Percentiles rank a stretch among this genome's conserved stretches.
Conservation (phyloP, 2,113 vertebrate species). For the Myotis davidii region DNA sequence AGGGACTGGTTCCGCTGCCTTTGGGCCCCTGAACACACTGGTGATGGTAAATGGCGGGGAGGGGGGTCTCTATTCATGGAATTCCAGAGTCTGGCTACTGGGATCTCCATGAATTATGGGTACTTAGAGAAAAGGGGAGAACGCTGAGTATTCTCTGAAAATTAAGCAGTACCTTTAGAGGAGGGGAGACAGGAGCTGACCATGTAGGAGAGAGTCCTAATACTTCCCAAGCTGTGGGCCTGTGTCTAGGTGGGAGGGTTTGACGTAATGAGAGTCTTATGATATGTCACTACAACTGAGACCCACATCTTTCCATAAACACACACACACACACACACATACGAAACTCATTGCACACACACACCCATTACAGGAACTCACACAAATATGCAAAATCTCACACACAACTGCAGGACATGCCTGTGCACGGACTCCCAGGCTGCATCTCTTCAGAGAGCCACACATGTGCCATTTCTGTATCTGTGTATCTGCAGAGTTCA, state of each 20-base stretch:
- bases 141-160: background rate
- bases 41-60: background rate
- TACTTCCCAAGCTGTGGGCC: background rate
- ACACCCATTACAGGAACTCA: background rate
- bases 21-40: background rate
- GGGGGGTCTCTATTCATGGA: background rate
- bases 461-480: background rate
- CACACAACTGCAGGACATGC: background rate
- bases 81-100: background rate
- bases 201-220: background rate
- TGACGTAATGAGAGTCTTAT: background rate
- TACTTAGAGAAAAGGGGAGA: background rate
- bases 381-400: background rate
- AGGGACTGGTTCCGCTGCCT: background rate
- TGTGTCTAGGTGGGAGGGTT: background rate
- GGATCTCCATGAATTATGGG: background rate
- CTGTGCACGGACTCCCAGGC: too few relatives aligned
- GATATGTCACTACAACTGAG: slow-evolving; percentile 23
- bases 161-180: background rate
- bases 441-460: background rate
- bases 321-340: background rate
- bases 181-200: background rate
- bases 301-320: background rate
- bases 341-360: background rate
- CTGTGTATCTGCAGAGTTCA: background rate